A percentile compares a stretch with the other conserved stretches of the same genome.
These are phyloP conservation scores for Diglossa cyanea DNA, from an alignment of 2,797 vertebrate genomes.

Conservation along the genomic window DNA sequence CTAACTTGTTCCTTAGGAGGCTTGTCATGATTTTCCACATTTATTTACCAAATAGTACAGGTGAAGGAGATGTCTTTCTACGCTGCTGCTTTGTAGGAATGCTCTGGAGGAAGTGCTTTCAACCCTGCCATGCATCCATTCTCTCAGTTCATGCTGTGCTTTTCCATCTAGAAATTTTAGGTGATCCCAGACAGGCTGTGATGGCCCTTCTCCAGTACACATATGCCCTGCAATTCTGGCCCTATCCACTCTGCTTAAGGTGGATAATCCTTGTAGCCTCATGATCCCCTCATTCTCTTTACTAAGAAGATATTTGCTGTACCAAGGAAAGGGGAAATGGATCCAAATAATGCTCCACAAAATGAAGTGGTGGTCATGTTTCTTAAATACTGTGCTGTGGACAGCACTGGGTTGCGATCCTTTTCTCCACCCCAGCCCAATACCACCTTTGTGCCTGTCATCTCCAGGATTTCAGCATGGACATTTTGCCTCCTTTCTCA, in stretches of 20 bases:
- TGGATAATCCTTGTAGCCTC: background rate
- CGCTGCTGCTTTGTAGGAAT: background rate
- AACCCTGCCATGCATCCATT: background rate
- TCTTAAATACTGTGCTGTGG: background rate
- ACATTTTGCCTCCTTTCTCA: background rate
- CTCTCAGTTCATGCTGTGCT: background rate
- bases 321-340: background rate
- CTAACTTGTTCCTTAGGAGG: background rate
- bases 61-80: background rate
- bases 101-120: background rate
- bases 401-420: background rate
- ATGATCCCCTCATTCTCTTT: background rate
- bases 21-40: background rate
- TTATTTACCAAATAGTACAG: background rate
- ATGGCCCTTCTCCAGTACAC: background rate
- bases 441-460: background rate
- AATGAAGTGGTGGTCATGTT: background rate
- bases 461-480: background rate
- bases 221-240: background rate
- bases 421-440: background rate
- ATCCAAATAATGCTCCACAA: background rate
- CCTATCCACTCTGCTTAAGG: background rate
- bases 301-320: background rate
- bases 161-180: background rate
- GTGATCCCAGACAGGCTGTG: background rate